Evolutionary conservation across 92 coral and sea anemone species (phyloP).

Genomic region (Actinernus sp.): DNA sequence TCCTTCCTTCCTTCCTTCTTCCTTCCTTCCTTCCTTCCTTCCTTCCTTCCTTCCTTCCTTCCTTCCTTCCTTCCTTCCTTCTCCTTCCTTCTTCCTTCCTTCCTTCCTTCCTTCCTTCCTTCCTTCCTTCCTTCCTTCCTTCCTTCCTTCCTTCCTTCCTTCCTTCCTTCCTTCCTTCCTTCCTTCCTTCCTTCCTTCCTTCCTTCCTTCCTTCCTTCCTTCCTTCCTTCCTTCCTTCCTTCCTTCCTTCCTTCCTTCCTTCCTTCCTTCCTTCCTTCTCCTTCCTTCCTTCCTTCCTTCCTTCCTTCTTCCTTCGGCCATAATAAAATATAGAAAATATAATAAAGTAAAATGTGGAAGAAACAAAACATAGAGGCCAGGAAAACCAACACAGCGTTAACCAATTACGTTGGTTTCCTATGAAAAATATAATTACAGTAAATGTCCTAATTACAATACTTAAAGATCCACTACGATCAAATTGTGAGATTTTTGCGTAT

Average conservation of each 20-base stretch:
- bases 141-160: background rate
- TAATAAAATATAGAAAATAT: no score
- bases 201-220: slow-evolving; percentile 8
- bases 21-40: slow-evolving; percentile 3
- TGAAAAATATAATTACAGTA: no score
- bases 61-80: background rate
- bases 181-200: slow-evolving; percentile 4
- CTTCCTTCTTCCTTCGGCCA: background rate
- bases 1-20: slow-evolving; percentile 1
- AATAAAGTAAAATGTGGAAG: no score
- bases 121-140: slow-evolving; percentile 5
- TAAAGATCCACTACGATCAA: no score
- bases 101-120: slow-evolving; percentile 1
- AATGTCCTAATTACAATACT: no score
- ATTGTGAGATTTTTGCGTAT: no score
- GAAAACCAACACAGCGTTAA: no score
- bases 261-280: slow-evolving; percentile 1
- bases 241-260: background rate
- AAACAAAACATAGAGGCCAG: no score
- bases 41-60: background rate
- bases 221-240: slow-evolving; percentile 3
- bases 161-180: background rate
- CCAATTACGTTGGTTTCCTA: no score
- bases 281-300: background rate
- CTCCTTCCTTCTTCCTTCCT: background rate